phyloP scores from a whole-genome alignment of 2,888 invertebrate genomes.

The Caenorhabditis sp. region DNA sequence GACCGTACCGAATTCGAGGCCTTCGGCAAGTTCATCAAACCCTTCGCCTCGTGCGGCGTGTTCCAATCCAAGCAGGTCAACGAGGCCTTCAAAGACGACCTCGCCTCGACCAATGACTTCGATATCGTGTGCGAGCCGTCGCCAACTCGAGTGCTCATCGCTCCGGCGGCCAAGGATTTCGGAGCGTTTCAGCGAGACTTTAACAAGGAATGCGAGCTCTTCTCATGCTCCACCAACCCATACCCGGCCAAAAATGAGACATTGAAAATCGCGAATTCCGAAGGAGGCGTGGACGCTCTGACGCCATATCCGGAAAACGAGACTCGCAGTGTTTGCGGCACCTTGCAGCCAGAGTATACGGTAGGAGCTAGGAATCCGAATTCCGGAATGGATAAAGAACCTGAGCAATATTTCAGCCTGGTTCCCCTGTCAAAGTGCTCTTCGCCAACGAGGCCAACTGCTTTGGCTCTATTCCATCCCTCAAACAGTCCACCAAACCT shows the following conservation, averaged over 20 bases:
- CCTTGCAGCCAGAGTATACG: not conserved
- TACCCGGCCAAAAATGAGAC: not conserved
- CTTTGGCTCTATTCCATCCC: not conserved
- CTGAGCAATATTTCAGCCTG: not conserved
- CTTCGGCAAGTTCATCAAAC: not conserved
- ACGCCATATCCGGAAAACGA: not conserved
- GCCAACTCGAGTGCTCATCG: not conserved
- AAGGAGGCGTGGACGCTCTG: too few species aligned
- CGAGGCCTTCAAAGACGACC: not conserved
- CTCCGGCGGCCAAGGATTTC: too few species aligned
- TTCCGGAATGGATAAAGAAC: not conserved
- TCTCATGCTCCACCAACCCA: not conserved
- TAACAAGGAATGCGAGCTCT: conserved; percentile 23
- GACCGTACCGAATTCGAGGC: not conserved
- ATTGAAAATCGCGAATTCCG: not conserved
- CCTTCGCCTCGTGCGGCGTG: not conserved
- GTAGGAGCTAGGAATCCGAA: not conserved
- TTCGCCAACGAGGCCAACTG: conserved; percentile 44
- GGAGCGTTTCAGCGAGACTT: conserved; percentile 6
- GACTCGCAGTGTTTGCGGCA: conserved; percentile 1
- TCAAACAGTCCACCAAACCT: too few species aligned
- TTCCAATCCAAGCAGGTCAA: too few species aligned
- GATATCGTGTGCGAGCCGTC: conserved; percentile 9
- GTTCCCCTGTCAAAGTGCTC: not conserved
- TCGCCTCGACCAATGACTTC: not conserved